Base-by-base conservation (phyloP, 2,797 vertebrate species). In the Semotilus atromaculatus region DNA sequence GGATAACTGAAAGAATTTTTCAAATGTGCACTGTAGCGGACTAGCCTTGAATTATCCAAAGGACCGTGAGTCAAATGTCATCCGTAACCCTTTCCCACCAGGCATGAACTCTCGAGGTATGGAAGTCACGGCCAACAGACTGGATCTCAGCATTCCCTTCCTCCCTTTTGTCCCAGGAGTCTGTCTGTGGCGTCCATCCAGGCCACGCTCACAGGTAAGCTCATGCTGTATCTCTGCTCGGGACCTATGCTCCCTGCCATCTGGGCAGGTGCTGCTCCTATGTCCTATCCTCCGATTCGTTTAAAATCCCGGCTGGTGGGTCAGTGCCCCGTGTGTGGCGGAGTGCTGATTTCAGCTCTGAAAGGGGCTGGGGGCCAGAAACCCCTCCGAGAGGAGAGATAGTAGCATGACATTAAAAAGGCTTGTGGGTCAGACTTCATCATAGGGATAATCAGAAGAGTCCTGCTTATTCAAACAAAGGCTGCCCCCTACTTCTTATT, bases 191-290 rank as follows among this genome's bases (percentile, higher is more conserved):
- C 83, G 72, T 85, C 80, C 78, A 62, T 88, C 77, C 83, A 80
- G 68, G 83, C 13, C 71, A 36, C 73, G 80, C 45, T 77, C 51
- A 58, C 85, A 74, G 83, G 77, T 86, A 26, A 84, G 64, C 68
- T 84, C 68, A 60, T 79, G 77, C 82, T 82, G 85, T 77, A 64
- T n/a, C 86, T 79, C 80, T 58, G 72, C 64, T 81, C 83, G 19
- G 67, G 82, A 71, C 75, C 77, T 66, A 31, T 75, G 79, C 74
- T 81, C 68, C 71, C 70, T 79, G 81, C 88, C 88, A 87, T 86
- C 88, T 86, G 88, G 87, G 79, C 86, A 88, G 89, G 84, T 89
- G 84, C 82, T 80, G 85, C 83, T 80, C 73, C 76, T 31, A 43
- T 40, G 75, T 78, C 78, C 81, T 21, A 55, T 82, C 80, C 72